These are phyloP conservation scores for Drosophila sp. DNA, from an alignment of 1,140 invertebrate genomes.

Conservation along the genomic window DNA sequence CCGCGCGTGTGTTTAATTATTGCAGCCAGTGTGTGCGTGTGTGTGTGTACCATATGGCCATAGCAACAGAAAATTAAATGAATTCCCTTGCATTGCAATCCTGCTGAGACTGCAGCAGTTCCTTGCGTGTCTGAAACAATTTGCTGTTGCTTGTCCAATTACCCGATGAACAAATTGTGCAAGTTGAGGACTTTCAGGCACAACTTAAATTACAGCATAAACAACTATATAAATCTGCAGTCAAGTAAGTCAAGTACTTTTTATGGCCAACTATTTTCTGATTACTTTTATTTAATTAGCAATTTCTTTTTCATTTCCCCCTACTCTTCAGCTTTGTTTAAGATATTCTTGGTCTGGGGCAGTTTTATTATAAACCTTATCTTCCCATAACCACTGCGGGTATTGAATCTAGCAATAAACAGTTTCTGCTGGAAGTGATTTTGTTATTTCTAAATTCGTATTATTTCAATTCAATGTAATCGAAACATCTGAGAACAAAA, in stretches of 20 bases:
- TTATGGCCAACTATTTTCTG: neutral
- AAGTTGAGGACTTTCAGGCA: neutral
- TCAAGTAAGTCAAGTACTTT: constrained; percentile 11
- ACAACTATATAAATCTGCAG: neutral
- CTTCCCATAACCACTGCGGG: too few relatives aligned
- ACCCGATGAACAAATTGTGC: constrained; percentile 10
- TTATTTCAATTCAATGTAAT: too few relatives aligned
- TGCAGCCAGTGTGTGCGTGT: constrained; percentile 4
- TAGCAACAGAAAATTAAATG: constrained; percentile 49
- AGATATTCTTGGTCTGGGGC: neutral
- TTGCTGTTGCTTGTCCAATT: constrained; percentile 16
- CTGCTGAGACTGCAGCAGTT: neutral
- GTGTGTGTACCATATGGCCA: constrained; percentile 9
- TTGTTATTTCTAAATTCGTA: too few relatives aligned
- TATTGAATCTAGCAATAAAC: too few relatives aligned
- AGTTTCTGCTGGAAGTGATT: too few relatives aligned
- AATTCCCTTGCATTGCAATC: constrained; percentile 19
- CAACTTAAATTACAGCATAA: neutral
- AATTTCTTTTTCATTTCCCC: neutral
- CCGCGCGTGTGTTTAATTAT: constrained; percentile 62
- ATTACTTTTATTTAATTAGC: neutral
- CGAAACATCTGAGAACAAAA: too few relatives aligned
- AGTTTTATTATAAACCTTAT: too few relatives aligned
- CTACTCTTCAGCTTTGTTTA: neutral
- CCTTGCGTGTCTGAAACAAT: constrained; percentile 20